Evolutionary conservation across 2,888 invertebrate species (phyloP), one percentile per base, ranked within the genome.

Genomic region (Galerucella pusilla): DNA sequence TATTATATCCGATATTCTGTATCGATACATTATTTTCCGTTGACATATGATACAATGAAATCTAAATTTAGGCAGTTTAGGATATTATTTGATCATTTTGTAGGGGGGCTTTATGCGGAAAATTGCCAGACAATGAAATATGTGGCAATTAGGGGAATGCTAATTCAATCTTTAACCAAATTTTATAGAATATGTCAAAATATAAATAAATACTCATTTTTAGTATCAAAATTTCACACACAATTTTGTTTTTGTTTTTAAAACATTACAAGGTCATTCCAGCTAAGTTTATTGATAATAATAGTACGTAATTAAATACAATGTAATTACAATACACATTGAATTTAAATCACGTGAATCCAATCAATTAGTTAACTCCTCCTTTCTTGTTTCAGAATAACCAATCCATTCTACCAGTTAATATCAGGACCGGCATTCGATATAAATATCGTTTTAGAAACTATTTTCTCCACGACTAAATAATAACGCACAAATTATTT

Each of bases 321-420:
- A 54, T 25, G 57, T 69, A 69, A 72, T 72, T 69, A 72, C 60
- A 75, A 35, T 64, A 57, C 60, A 72, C 75, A 72, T 75, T 75
- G 71, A 75, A 75, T 75, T 75, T 69, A 73, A 75, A 75, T 77
- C 75, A 78, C 78, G 80, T 79, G 80, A 79, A 81, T 79, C 81
- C 80, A 81, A 80, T 82, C 80, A 76, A 80, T 81, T 79, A 82
- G 75, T 78, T 69, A 79, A 80, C 82, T 81, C 81, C 83, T 82
- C 81, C 83, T 81, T 81, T 78, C 78, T 75, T 81, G 81, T 78
- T 79, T 76, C 69, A 78, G 78, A 78, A 79, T 79, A 82, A 81
- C 83, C 82, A 84, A 84, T 84, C 82, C 79, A 80, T 80, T 78
- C 74, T 78, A 74, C 77, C 76, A 79, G 78, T 76, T 76, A 73